Evolutionary conservation across 2,888 invertebrate genomes (phyloP).

Genomic region (Dasypolia templi): DNA sequence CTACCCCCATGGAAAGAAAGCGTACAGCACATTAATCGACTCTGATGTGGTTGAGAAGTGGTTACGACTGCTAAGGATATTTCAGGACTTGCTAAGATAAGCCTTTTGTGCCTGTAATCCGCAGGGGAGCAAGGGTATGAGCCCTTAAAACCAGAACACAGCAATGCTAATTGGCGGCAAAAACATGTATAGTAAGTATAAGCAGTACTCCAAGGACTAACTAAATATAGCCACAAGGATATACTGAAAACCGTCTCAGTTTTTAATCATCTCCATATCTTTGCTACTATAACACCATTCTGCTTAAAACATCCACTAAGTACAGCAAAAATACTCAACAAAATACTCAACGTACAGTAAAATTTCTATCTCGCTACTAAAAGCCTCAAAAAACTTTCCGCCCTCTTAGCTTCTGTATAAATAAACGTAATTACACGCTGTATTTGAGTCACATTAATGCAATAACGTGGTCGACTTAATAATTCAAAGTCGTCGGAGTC

Average conservation of each 20-base stretch:
- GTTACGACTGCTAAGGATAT: neutral
- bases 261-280: neutral
- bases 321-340: neutral
- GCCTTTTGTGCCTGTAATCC: neutral
- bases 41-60: neutral
- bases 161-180: neutral
- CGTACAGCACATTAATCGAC: neutral
- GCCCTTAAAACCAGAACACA: neutral
- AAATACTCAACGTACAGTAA: no score
- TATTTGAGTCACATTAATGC: slow-evolving; percentile 65
- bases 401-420: slow-evolving; percentile 32
- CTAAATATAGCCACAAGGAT: neutral
- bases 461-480: slow-evolving; percentile 70
- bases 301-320: neutral
- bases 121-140: neutral
- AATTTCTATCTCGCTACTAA: neutral
- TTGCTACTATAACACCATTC: neutral
- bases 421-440: slow-evolving; percentile 43
- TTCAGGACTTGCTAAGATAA: neutral
- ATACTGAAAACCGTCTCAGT: neutral
- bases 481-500: slow-evolving; percentile 67
- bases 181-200: neutral
- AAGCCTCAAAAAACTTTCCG: slow-evolving; percentile 3
- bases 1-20: neutral
- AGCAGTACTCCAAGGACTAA: no score